Conservation (phyloP, 1,140 invertebrate species). For the Vollenhovia emeryi region DNA sequence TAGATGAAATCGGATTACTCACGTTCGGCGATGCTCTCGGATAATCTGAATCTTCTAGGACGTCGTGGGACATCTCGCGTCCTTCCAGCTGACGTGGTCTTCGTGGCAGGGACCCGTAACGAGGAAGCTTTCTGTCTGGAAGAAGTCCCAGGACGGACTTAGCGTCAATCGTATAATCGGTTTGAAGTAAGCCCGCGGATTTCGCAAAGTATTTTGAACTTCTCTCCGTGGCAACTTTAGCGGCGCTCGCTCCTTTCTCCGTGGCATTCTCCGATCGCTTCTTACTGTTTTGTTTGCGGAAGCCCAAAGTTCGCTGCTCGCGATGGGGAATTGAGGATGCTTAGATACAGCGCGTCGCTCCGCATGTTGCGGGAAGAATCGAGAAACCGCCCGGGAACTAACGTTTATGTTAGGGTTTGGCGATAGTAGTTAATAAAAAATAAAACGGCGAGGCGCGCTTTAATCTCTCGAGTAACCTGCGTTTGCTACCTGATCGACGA, state of each 20-base stretch:
- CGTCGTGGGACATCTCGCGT: constrained; percentile 76
- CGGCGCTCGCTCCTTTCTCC: background rate
- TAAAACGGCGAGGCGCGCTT: background rate
- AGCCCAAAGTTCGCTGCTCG: constrained; percentile 19
- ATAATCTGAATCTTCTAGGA: constrained; percentile 79
- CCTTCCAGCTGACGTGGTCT: constrained; percentile 78
- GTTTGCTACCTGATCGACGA: background rate
- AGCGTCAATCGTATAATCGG: constrained; percentile 64
- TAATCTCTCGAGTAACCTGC: background rate
- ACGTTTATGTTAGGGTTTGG: background rate
- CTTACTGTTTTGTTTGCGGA: constrained; percentile 43
- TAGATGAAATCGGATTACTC: constrained; percentile 64
- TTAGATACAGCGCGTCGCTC: background rate
- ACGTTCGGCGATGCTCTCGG: constrained; percentile 79
- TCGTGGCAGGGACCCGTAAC: constrained; percentile 79
- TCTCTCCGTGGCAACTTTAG: constrained; percentile 40
- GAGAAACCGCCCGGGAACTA: background rate
- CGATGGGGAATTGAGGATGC: background rate
- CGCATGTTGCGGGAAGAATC: background rate
- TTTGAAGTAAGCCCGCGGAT: constrained; percentile 59
- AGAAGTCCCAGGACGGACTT: constrained; percentile 72
- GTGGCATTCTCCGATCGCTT: constrained; percentile 16
- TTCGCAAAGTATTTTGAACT: constrained; percentile 52
- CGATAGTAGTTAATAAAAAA: background rate
- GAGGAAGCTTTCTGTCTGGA: constrained; percentile 79